These are phyloP conservation scores for Limenitis arthemis DNA, from an alignment of 2,888 invertebrate genomes.

Conservation along the genomic window DNA sequence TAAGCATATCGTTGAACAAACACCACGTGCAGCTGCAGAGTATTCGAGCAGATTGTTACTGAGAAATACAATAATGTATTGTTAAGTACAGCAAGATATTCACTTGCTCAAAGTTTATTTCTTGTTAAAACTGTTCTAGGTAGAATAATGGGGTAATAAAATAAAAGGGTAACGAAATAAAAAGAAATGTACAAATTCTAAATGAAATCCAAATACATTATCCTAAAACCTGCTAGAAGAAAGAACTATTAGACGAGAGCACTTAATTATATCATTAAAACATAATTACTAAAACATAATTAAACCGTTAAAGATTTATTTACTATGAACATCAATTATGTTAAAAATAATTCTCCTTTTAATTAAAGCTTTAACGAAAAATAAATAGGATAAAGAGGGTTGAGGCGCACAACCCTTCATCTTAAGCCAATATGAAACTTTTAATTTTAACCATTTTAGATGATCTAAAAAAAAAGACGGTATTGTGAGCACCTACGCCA, in stretches of 20 bases:
- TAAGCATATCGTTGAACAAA: slow-evolving; percentile 18
- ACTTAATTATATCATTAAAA: slow-evolving; percentile 49
- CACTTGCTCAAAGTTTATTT: background rate
- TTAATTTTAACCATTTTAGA: background rate
- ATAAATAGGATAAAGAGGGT: slow-evolving; percentile 54
- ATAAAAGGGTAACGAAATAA: no score
- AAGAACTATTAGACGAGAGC: slow-evolving; percentile 14
- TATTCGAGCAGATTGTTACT: slow-evolving; percentile 14
- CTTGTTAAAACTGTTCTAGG: background rate
- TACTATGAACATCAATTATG: slow-evolving; percentile 68
- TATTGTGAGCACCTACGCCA: slow-evolving; percentile 9
- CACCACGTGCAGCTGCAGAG: slow-evolving; percentile 19
- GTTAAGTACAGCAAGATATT: slow-evolving; percentile 7
- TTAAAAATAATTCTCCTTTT: slow-evolving; percentile 69
- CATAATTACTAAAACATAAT: slow-evolving; percentile 69
- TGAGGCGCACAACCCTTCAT: slow-evolving; percentile 52
- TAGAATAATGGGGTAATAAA: no score
- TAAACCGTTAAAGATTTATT: slow-evolving; percentile 68
- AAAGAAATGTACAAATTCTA: no score
- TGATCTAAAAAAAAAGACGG: slow-evolving; percentile 2
- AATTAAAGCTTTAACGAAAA: slow-evolving; percentile 69
- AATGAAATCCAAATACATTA: background rate
- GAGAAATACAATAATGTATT: slow-evolving; percentile 18
- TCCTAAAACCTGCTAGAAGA: slow-evolving; percentile 14
- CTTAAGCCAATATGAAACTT: slow-evolving; percentile 18